phyloP scores from a whole-genome alignment of 30 jellyfish, hydroid and myxozoan species.

The Aurelia aurita complex sp. Pacific region DNA sequence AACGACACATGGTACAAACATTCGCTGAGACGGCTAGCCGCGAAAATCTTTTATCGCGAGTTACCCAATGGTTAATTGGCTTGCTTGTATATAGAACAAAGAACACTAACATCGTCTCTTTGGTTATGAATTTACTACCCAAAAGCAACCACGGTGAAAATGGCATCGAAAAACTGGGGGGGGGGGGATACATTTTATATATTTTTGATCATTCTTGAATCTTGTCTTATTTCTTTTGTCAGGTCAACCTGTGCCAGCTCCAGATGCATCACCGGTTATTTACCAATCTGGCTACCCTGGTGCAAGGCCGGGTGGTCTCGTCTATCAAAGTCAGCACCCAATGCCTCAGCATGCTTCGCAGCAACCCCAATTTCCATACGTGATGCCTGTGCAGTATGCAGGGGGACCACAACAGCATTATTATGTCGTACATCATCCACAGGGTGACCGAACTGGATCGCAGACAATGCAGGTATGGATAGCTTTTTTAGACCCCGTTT shows the following conservation, averaged over 20 bases:
- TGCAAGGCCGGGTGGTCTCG: conserved; percentile 49
- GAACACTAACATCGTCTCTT: too few relatives aligned
- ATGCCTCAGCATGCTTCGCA: conserved; percentile 51
- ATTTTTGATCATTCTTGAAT: too few relatives aligned
- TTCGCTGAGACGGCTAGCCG: too few relatives aligned
- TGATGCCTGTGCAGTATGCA: conserved; percentile 76
- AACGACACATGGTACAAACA: too few relatives aligned
- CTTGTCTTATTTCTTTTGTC: not conserved
- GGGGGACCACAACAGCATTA: conserved; percentile 82
- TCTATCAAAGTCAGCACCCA: conserved; percentile 45
- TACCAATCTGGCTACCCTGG: conserved; percentile 66
- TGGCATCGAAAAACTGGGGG: too few relatives aligned
- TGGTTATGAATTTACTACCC: too few relatives aligned
- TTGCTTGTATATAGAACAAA: too few relatives aligned
- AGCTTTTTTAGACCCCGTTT: not conserved
- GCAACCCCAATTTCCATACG: conserved; percentile 45
- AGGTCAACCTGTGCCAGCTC: conserved; percentile 79
- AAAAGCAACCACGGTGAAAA: too few relatives aligned
- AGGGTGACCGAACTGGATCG: conserved; percentile 50
- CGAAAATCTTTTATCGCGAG: too few relatives aligned
- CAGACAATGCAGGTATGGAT: conserved; percentile 49
- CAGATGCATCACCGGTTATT: conserved; percentile 73
- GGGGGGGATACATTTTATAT: too few relatives aligned
- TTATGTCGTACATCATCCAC: conserved; percentile 79
- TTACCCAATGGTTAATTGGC: too few relatives aligned